These are phyloP conservation scores for Machaerirhynchus nigripectus DNA, from an alignment of 2,113 vertebrate genomes.

Conservation along the genomic window DNA sequence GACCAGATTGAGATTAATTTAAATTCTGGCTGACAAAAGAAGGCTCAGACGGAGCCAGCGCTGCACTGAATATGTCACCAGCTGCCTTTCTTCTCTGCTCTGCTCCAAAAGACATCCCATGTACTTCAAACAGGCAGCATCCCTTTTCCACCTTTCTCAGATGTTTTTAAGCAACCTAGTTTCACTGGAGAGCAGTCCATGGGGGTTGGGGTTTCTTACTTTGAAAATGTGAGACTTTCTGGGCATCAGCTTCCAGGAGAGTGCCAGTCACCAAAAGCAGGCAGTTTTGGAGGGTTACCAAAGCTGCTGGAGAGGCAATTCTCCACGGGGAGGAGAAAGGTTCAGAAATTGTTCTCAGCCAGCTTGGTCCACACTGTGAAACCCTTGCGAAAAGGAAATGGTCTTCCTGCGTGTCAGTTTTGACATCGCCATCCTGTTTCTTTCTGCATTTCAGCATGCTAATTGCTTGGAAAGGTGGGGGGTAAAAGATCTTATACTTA, in stretches of 20 bases:
- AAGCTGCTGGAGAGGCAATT: constrained; percentile 1
- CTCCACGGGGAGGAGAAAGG: neutral
- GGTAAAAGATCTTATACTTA: constrained; percentile 44
- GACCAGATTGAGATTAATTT: constrained; percentile 42
- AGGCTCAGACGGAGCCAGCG: neutral
- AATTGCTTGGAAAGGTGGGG: constrained; percentile 45
- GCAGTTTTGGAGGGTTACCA: neutral
- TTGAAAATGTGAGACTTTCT: neutral
- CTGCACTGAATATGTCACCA: constrained; percentile 60
- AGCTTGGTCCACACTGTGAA: neutral
- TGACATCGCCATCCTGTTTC: constrained; percentile 13
- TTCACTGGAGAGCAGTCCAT: neutral
- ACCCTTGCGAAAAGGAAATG: neutral
- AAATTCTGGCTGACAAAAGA: neutral
- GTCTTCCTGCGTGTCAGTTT: constrained; percentile 37
- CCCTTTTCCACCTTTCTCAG: constrained; percentile 14
- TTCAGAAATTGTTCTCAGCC: constrained; percentile 4
- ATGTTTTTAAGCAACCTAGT: constrained; percentile 47
- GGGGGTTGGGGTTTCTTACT: neutral
- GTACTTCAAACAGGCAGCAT: constrained; percentile 30
- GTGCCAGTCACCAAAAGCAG: neutral
- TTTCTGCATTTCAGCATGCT: constrained; percentile 11
- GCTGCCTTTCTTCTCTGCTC: constrained; percentile 41
- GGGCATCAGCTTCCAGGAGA: neutral
- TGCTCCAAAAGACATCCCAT: constrained; percentile 15